Base-by-base conservation (phyloP, 2,888 invertebrate species). In the Pycnomerus fuliginosus region DNA sequence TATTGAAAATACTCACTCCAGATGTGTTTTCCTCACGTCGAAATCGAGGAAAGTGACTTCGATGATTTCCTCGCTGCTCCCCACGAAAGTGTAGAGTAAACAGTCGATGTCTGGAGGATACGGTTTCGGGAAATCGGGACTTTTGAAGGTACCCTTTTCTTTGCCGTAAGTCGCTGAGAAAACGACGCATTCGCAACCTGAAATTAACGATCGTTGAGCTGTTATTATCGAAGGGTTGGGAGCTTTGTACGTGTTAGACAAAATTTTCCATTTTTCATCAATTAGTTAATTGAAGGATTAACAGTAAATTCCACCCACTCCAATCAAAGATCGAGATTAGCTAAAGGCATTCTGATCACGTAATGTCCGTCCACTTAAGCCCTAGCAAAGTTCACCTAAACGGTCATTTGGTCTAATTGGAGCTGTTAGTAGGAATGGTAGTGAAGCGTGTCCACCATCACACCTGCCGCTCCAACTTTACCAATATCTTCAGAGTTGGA, bases 131-230 rank as follows among this genome's bases (percentile, higher is more conserved):
- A 84, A 90, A 74, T 90, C 87, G 11, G 91, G 91, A 58, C 89
- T 89, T 67, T 82, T 85, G 76, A 91, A 91, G 30, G 80, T 81
- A 51, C 90, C 91, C 55, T 82, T 83, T 67, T 84, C 85, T 72
- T 83, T 85, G 60, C 85, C 84, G 68, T 84, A 85, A 49, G 86
- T 85, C 55, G 85, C 85, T 61, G 88, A 85, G 76, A 84, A 91
- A 49, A 85, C 81, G 58, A 90, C 76, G 71, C 92, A 92, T 63
- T 85, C 80, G 72, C 92, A 92, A 73, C 87, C 90, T 91, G 79
- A 38, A 78, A 78, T 13, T 28, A 7, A 8, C 10, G 13, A n/a
- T n/a, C n/a, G n/a, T n/a, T n/a, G n/a, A n/a, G n/a, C n/a, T n/a
- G n/a, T n/a, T n/a, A n/a, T n/a, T n/a, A n/a, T n/a, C n/a, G n/a